phyloP scores from a whole-genome alignment of 2,888 invertebrate species.

The Orgyia antiqua region DNA sequence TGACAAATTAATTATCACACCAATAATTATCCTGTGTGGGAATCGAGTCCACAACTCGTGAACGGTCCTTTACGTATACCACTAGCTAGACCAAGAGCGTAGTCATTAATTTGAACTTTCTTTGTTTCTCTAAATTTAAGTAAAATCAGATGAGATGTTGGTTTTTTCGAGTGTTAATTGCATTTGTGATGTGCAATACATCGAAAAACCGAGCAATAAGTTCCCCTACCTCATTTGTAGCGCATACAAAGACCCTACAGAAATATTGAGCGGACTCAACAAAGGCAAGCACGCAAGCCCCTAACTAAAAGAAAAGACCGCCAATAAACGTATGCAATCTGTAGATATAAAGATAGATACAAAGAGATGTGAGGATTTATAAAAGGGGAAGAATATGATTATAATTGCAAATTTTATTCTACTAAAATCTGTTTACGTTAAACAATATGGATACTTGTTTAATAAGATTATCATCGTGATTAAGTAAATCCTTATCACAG shows the following conservation, averaged over 20 bases:
- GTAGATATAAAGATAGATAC: constrained; percentile 6
- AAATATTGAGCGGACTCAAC: constrained; percentile 38
- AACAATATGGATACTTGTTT: too few relatives aligned
- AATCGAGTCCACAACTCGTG: too few relatives aligned
- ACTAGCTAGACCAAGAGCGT: too few relatives aligned
- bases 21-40: too few relatives aligned
- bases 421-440: too few relatives aligned
- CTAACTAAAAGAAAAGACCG: constrained; percentile 36
- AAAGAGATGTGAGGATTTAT: neutral
- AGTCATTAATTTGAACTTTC: too few relatives aligned
- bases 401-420: too few relatives aligned
- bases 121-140: neutral
- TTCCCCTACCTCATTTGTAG: constrained; percentile 37
- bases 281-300: constrained; percentile 45
- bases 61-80: too few relatives aligned
- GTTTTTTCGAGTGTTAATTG: constrained; percentile 36
- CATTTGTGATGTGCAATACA: constrained; percentile 38
- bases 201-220: constrained; percentile 45
- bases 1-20: too few relatives aligned
- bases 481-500: too few relatives aligned
- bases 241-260: constrained; percentile 49
- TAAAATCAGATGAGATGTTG: neutral
- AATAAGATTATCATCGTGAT: too few relatives aligned
- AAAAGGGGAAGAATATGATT: neutral
- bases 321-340: constrained; percentile 4